Percentiles rank a stretch among this genome's conserved stretches.
These are phyloP conservation scores for Diachasma alloeum DNA, from an alignment of 1,140 invertebrate species.

Conservation along the genomic window DNA sequence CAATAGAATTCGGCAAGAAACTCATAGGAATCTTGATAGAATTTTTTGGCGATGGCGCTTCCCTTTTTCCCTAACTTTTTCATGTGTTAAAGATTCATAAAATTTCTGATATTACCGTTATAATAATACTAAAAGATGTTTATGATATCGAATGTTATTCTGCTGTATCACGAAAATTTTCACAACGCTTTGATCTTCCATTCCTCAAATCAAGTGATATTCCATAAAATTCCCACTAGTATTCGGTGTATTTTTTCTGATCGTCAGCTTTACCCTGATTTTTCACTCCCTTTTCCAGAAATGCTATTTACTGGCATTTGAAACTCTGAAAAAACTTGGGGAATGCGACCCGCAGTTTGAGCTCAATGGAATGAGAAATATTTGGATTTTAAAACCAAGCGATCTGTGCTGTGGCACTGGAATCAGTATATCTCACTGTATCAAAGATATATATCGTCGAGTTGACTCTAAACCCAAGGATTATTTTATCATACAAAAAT, in stretches of 20 bases:
- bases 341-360: constrained; percentile 72
- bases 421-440: constrained; percentile 74
- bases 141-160: too few relatives aligned
- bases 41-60: too few relatives aligned
- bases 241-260: neutral
- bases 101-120: too few relatives aligned
- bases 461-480: constrained; percentile 68
- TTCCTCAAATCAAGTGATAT: neutral
- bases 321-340: constrained; percentile 68
- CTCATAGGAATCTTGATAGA: too few relatives aligned
- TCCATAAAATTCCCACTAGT: neutral
- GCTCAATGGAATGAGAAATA: constrained; percentile 82
- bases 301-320: constrained; percentile 41
- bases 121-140: too few relatives aligned
- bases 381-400: constrained; percentile 94
- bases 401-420: constrained; percentile 86
- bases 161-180: too few relatives aligned
- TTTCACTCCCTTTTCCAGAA: constrained; percentile 12
- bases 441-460: constrained; percentile 75
- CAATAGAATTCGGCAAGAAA: too few relatives aligned
- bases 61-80: too few relatives aligned
- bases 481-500: constrained; percentile 91
- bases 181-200: neutral
- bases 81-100: too few relatives aligned
- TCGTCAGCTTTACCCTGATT: neutral